Conservation (phyloP, 2,888 invertebrate species). For the Diarsia brunnea region DNA sequence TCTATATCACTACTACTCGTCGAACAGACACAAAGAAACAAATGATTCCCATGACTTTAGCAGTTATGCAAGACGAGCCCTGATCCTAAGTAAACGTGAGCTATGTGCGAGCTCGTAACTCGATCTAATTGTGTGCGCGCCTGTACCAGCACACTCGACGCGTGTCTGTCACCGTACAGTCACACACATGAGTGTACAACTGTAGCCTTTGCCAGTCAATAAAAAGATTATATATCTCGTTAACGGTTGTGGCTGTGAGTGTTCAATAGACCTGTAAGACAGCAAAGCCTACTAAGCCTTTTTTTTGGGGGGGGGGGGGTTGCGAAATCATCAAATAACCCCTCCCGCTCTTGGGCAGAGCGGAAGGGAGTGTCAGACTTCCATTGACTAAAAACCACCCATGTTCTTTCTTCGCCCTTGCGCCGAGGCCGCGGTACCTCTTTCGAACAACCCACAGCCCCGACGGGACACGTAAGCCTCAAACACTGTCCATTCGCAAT, state of each 20-base stretch:
- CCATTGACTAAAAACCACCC: too few species aligned
- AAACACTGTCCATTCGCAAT: too few species aligned
- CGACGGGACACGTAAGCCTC: too few species aligned
- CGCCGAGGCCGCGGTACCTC: too few species aligned
- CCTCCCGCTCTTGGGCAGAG: too few species aligned
- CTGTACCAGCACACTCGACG: background rate
- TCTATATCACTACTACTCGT: background rate
- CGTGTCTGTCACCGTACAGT: background rate
- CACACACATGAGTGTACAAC: background rate
- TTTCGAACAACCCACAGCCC: too few species aligned
- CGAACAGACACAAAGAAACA: background rate
- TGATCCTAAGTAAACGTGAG: background rate
- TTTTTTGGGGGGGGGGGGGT: too few species aligned
- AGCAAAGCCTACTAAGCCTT: background rate
- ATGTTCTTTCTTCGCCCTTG: too few species aligned
- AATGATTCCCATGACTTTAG: background rate
- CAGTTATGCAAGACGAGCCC: conserved; percentile 11
- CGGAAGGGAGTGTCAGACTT: too few species aligned
- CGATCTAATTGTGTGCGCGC: conserved; percentile 16
- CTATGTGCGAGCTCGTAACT: conserved; percentile 23
- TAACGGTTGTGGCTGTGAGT: background rate
- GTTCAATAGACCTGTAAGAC: background rate
- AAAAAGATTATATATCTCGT: background rate
- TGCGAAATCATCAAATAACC: too few species aligned
- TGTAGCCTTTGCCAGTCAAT: background rate